phyloP scores from a whole-genome alignment of 2,113 vertebrate genomes.

The Erpornis zantholeuca region DNA sequence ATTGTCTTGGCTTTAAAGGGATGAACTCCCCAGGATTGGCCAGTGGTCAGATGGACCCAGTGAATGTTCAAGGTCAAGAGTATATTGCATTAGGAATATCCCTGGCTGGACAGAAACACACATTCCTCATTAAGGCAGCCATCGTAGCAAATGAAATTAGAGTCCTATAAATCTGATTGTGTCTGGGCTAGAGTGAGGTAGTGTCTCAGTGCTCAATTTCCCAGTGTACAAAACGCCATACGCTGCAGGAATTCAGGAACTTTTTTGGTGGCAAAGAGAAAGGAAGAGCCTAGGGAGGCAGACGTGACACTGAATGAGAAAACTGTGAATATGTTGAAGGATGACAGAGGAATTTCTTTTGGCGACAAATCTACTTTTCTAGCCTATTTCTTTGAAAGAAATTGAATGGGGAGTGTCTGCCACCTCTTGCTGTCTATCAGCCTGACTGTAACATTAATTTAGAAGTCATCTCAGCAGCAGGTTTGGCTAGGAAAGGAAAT shows the following conservation, averaged over 20 bases:
- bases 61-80: constrained; percentile 68
- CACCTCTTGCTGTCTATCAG: constrained; percentile 53
- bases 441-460: constrained; percentile 53
- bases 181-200: constrained; percentile 73
- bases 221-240: constrained; percentile 54
- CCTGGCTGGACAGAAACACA: constrained; percentile 67
- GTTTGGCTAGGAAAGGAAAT: constrained; percentile 37
- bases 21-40: neutral
- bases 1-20: neutral
- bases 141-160: constrained; percentile 77
- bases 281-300: constrained; percentile 56
- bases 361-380: constrained; percentile 31
- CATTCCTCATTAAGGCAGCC: constrained; percentile 63
- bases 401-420: constrained; percentile 34
- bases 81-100: constrained; percentile 40
- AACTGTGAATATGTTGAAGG: constrained; percentile 69
- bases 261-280: constrained; percentile 65
- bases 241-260: constrained; percentile 65
- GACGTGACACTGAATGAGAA: constrained; percentile 30
- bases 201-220: constrained; percentile 76
- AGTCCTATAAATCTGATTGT: constrained; percentile 69
- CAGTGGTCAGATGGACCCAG: constrained; percentile 42
- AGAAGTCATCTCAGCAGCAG: constrained; percentile 38
- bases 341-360: constrained; percentile 61
- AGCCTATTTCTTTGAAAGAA: constrained; percentile 42